Percentiles rank a stretch among this genome's conserved stretches.
Evolutionary conservation across 2,797 vertebrate genomes (phyloP).

Genomic region (Pelobates cultripes): DNA sequence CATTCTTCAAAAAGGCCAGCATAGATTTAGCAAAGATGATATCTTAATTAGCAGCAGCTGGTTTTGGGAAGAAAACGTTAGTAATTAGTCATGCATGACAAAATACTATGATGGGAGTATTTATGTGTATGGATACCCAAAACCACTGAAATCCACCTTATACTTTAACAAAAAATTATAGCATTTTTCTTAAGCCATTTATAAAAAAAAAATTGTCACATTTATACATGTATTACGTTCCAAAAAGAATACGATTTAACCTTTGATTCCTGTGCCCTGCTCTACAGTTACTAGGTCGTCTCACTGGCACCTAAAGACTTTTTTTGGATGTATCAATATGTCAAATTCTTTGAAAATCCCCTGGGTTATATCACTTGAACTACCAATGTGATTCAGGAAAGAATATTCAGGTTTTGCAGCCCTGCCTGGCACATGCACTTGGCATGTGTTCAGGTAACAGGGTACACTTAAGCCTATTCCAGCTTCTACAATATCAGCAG

Average conservation of each 20-base stretch:
- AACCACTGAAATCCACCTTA: too few relatives aligned
- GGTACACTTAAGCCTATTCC: slow-evolving; percentile 48
- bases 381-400: slow-evolving; percentile 3
- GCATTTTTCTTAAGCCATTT: too few relatives aligned
- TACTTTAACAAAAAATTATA: too few relatives aligned
- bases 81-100: background rate
- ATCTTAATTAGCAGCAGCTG: slow-evolving; percentile 43
- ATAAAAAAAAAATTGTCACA: too few relatives aligned
- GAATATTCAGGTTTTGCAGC: background rate
- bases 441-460: background rate
- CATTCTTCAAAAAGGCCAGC: slow-evolving; percentile 19
- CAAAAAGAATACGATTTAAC: too few relatives aligned
- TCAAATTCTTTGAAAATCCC: slow-evolving; percentile 10
- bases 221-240: too few relatives aligned
- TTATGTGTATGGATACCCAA: background rate
- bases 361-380: slow-evolving; percentile 22
- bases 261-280: too few relatives aligned
- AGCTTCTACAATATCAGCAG: background rate
- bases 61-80: slow-evolving; percentile 1
- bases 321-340: too few relatives aligned
- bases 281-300: too few relatives aligned
- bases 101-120: background rate
- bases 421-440: slow-evolving; percentile 25
- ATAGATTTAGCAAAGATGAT: slow-evolving; percentile 24
- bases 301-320: too few relatives aligned